Percentiles rank a stretch among this genome's conserved stretches.
Evolutionary conservation across 2,888 invertebrate species (phyloP).

Genomic region (Eurois occulta): DNA sequence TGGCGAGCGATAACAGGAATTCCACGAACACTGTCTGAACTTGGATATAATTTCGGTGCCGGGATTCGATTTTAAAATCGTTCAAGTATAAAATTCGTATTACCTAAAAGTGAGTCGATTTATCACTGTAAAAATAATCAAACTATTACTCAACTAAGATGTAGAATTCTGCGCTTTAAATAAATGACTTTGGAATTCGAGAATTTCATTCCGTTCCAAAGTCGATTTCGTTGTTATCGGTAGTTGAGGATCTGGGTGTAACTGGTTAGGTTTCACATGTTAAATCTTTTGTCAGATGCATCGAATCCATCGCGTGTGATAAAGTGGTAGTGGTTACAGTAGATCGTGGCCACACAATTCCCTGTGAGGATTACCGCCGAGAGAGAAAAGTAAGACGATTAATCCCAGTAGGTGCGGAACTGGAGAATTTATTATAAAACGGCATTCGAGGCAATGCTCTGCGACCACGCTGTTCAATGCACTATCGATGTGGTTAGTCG

Average conservation of each 20-base stretch:
- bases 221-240: constrained; percentile 65
- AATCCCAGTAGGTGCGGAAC: constrained; percentile 86
- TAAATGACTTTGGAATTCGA: constrained; percentile 63
- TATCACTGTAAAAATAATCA: constrained; percentile 67
- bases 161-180: constrained; percentile 61
- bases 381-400: constrained; percentile 90
- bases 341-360: constrained; percentile 86
- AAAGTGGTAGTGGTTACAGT: constrained; percentile 79
- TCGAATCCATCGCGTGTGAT: constrained; percentile 67
- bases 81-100: constrained; percentile 64
- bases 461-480: constrained; percentile 72
- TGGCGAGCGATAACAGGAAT: constrained; percentile 67
- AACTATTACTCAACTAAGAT: constrained; percentile 67
- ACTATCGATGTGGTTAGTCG: constrained; percentile 75
- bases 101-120: constrained; percentile 62
- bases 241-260: constrained; percentile 58
- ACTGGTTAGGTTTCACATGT: constrained; percentile 59
- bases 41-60: constrained; percentile 62
- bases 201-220: constrained; percentile 61
- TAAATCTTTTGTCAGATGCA: constrained; percentile 68
- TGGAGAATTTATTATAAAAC: constrained; percentile 89
- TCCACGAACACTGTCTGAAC: constrained; percentile 60
- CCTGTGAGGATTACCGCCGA: constrained; percentile 86
- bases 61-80: constrained; percentile 66
- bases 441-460: constrained; percentile 77